Conservation (phyloP, 2,113 vertebrate species). For the Butastur rufipennis region DNA sequence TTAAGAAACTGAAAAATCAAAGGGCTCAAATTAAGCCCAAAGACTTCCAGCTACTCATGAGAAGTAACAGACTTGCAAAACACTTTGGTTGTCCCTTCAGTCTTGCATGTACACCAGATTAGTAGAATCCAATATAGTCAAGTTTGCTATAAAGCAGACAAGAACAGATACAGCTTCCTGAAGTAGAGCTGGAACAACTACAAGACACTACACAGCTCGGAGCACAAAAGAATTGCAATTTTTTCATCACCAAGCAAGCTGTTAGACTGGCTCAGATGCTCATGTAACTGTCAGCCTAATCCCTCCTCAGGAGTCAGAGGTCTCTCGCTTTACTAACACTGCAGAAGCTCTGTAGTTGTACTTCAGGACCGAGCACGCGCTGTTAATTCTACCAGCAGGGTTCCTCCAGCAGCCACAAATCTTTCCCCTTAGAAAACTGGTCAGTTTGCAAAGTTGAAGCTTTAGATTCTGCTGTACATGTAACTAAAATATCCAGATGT, state of each 20-base stretch:
- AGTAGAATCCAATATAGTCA: neutral
- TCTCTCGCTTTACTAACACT: neutral
- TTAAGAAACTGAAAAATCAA: neutral
- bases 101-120: neutral
- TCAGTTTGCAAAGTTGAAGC: neutral
- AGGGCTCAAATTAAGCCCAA: neutral
- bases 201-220: neutral
- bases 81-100: neutral
- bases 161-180: too few relatives aligned
- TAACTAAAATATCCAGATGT: neutral
- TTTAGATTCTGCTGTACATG: neutral
- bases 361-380: neutral
- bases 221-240: rapidly evolving
- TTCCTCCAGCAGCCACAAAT: neutral
- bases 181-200: neutral
- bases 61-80: neutral
- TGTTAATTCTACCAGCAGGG: neutral
- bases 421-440: neutral
- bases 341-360: neutral
- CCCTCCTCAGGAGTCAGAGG: neutral
- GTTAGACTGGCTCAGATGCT: neutral
- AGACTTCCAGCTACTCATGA: neutral
- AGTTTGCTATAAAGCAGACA: neutral
- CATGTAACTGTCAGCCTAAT: neutral
- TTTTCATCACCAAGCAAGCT: neutral